phyloP scores from a whole-genome alignment of 1,140 invertebrate genomes.

The Lysiphlebus fabarum region DNA sequence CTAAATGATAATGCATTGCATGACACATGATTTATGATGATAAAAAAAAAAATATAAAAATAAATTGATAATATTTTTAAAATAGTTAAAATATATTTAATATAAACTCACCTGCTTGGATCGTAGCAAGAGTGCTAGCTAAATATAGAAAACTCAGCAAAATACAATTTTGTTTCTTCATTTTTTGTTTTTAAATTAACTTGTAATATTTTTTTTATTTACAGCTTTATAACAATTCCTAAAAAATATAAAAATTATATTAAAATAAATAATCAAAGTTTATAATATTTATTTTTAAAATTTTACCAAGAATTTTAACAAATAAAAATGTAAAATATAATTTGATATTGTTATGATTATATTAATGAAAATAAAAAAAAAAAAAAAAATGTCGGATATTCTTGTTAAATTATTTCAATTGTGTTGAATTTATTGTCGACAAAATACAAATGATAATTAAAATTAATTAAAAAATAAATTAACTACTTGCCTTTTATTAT shows the following conservation, averaged over 20 bases:
- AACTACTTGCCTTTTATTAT: no score
- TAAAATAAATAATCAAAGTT: no score
- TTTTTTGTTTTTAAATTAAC: slow-evolving; percentile 29
- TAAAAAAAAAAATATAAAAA: not conserved
- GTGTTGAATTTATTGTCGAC: no score
- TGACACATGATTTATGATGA: not conserved
- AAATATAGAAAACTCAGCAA: slow-evolving; percentile 50
- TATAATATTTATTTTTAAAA: not conserved
- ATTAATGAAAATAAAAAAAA: slow-evolving; percentile 1
- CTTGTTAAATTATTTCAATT: no score
- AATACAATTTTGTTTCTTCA: slow-evolving; percentile 46
- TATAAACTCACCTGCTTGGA: slow-evolving; percentile 45
- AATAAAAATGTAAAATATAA: no score
- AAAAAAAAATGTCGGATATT: not conserved
- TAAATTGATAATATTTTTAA: not conserved
- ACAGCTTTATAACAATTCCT: not conserved
- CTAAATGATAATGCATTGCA: slow-evolving; percentile 1
- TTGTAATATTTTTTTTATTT: no score
- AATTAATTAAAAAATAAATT: no score
- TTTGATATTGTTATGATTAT: no score
- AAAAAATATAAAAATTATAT: no score
- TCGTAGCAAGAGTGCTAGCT: slow-evolving; percentile 44
- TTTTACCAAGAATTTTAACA: no score
- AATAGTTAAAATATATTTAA: not conserved
- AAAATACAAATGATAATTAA: no score